Percentiles rank a stretch among this genome's conserved stretches.
phyloP scores from a whole-genome alignment of 2,888 invertebrate genomes.

The Eupithecia subfuscata region DNA sequence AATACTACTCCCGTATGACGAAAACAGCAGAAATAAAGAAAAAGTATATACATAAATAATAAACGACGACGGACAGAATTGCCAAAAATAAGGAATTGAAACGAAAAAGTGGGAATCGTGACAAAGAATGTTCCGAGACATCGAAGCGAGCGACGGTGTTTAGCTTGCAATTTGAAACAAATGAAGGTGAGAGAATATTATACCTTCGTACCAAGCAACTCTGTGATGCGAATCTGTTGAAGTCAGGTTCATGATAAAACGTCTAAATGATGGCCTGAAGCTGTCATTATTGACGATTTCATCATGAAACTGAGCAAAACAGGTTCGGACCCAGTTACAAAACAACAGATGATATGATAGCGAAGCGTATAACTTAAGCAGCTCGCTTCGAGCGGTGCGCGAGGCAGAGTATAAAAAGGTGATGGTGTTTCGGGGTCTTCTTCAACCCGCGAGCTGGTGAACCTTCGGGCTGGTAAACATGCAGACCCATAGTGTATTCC shows the following conservation, averaged over 20 bases:
- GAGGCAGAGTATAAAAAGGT: conserved; percentile 3
- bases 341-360: background rate
- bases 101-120: background rate
- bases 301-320: background rate
- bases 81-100: conserved; percentile 1
- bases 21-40: conserved; percentile 11
- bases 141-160: conserved; percentile 17
- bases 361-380: background rate
- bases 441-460: background rate
- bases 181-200: background rate
- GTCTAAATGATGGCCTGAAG: background rate
- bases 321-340: background rate
- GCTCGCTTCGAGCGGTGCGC: conserved; percentile 9
- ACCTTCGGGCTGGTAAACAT: background rate
- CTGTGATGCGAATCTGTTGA: background rate
- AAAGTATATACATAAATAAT: conserved; percentile 13
- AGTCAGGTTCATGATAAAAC: background rate
- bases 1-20: conserved; percentile 15
- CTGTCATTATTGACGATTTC: background rate
- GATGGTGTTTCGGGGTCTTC: background rate
- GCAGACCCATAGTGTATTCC: background rate
- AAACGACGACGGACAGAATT: conserved; percentile 9
- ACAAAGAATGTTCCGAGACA: conserved; percentile 17
- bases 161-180: background rate
- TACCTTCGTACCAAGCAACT: background rate